Base-by-base conservation (phyloP, 2,113 vertebrate genomes). In the Melanerpes formicivorus region DNA sequence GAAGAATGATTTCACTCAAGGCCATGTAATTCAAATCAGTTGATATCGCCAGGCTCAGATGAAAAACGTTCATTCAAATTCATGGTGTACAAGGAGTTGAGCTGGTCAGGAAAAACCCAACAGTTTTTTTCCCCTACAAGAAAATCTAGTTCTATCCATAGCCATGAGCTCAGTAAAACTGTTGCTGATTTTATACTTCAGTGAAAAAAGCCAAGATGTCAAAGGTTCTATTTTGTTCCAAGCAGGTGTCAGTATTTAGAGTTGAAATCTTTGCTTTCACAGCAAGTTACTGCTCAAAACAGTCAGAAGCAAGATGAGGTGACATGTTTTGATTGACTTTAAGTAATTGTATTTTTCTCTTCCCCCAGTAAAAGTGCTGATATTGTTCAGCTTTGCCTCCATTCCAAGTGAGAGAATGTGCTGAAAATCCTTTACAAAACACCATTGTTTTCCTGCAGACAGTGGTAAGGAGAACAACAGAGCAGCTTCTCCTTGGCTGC, bases 281-380 rank as follows among this genome's bases (percentile, higher is more conserved):
- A 76, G 52, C 9, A 34, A 87, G 60, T 71, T 91, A 84, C 67
- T 77, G 64, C 46, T 71, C 62, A 74, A 74, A 93, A 52, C 54
- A 74, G 72, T 85, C 46, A 80, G 69, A 89, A 87, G 56, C 72
- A 87, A 90, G 64, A 87, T 40, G 72, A 82, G 30, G 58, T 1
- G 19, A 80, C 56, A 48, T 27, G 48, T 89, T 94, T 92, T 92
- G 84, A 87, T 72, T 81, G 80, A 91, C 73, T 67, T 75, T 34
- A 86, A 95, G 67, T 48, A 54, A 72, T 77, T 80, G 8, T 37
- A 79, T 76, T 89, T 93, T 87, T 84, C 60, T 67, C n/a, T 78
- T 95, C 55, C 44, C 32, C 40, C 40, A 42, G 46, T 17, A 63
- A 48, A 84, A 88, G 34, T 10, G 79, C 42, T 58, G 79, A 88